Percentiles rank a stretch among this genome's conserved stretches.
Conservation (phyloP, 2,888 invertebrate species). For the Zootermopsis nevadensis region DNA sequence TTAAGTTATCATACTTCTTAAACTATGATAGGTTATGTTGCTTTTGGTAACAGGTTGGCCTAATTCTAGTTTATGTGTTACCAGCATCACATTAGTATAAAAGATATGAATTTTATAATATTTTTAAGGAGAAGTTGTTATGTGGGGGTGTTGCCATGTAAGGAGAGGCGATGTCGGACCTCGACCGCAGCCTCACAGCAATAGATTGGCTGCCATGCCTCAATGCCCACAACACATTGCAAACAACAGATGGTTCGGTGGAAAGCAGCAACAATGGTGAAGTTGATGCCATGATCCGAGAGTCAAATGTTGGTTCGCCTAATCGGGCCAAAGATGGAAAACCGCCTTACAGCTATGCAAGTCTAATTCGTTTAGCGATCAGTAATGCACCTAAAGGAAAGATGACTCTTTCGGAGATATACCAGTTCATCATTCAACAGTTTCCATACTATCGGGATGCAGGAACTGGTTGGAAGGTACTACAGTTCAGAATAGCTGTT, state of each 20-base stretch:
- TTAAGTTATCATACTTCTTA: background rate
- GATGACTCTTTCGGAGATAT: constrained; percentile 80
- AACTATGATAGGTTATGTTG: constrained; percentile 29
- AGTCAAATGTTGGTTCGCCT: constrained; percentile 52
- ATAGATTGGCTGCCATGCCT: constrained; percentile 66
- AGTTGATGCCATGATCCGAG: constrained; percentile 51
- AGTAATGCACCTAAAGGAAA: constrained; percentile 74
- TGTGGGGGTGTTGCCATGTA: constrained; percentile 34
- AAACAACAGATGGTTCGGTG: constrained; percentile 49
- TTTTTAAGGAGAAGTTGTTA: constrained; percentile 25
- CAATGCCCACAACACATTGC: constrained; percentile 59
- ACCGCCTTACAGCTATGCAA: constrained; percentile 75
- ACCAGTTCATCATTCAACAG: constrained; percentile 77
- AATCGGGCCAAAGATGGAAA: constrained; percentile 65
- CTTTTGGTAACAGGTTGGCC: constrained; percentile 27
- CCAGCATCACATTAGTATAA: background rate
- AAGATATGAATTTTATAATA: background rate
- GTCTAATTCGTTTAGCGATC: constrained; percentile 76
- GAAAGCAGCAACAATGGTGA: constrained; percentile 46
- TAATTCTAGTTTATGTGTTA: background rate
- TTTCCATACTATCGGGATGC: constrained; percentile 79
- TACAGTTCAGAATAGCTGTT: too few relatives aligned
- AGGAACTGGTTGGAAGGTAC: constrained; percentile 78
- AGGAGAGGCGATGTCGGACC: constrained; percentile 55
- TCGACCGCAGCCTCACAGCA: constrained; percentile 64